Evolutionary conservation across 2,888 invertebrate species (phyloP).

Genomic region (Tiphia femorata): DNA sequence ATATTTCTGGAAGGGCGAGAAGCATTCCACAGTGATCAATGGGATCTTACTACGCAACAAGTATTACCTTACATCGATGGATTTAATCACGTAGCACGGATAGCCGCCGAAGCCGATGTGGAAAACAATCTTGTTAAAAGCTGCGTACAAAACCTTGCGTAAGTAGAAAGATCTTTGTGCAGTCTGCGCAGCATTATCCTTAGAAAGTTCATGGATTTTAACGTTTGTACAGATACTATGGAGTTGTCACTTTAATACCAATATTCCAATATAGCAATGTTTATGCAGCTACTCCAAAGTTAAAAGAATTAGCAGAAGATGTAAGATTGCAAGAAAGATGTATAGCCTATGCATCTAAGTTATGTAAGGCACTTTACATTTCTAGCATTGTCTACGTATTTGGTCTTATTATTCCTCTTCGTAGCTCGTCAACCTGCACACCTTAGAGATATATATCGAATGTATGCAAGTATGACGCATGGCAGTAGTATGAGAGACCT

Average conservation of each 20-base stretch:
- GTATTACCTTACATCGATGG: constrained; percentile 92
- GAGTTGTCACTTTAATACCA: constrained; percentile 81
- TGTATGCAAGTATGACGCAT: constrained; percentile 83
- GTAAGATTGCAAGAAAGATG: constrained; percentile 79
- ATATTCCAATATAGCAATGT: constrained; percentile 89
- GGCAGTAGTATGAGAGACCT: constrained; percentile 83
- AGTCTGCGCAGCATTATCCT: too few species aligned
- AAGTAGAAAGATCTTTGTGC: too few species aligned
- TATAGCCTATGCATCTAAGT: constrained; percentile 78
- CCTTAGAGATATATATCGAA: constrained; percentile 79
- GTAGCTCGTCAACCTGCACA: constrained; percentile 77
- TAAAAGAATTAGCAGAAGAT: constrained; percentile 79
- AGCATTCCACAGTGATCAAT: constrained; percentile 79
- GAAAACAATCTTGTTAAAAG: constrained; percentile 95
- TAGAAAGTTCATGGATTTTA: not conserved
- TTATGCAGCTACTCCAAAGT: constrained; percentile 83
- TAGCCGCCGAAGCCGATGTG: constrained; percentile 91
- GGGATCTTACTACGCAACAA: constrained; percentile 96
- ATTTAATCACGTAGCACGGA: constrained; percentile 90
- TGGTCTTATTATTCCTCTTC: not conserved
- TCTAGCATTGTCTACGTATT: too few species aligned
- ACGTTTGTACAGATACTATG: constrained; percentile 72
- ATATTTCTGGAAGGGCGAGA: constrained; percentile 80
- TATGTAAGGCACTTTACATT: constrained; percentile 70
- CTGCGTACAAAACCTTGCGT: constrained; percentile 92